A percentile compares a stretch with the other conserved stretches of the same genome.
These are phyloP conservation scores for Cheilosia vernalis DNA, from an alignment of 2,888 invertebrate genomes.

Conservation along the genomic window DNA sequence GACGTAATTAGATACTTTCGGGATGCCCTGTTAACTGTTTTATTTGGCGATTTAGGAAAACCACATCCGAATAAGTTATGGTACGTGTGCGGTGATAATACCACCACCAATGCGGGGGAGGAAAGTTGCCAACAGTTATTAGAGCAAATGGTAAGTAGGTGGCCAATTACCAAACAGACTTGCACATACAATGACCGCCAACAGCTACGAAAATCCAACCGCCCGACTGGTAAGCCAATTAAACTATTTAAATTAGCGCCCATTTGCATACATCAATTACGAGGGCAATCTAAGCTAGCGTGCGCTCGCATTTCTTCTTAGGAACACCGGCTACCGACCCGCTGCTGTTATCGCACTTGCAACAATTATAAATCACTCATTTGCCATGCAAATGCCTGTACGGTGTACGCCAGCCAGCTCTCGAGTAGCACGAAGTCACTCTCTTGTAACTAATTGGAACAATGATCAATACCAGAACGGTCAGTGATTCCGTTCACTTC, in stretches of 20 bases:
- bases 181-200: not conserved
- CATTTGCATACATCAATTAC: slow-evolving; percentile 58
- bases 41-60: slow-evolving; percentile 31
- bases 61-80: slow-evolving; percentile 4
- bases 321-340: slow-evolving; percentile 16
- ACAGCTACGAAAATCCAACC: not conserved
- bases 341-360: slow-evolving; percentile 52
- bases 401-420: slow-evolving; percentile 15
- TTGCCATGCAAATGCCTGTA: slow-evolving; percentile 61
- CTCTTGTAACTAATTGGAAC: slow-evolving; percentile 70
- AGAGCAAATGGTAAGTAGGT: slow-evolving; percentile 5
- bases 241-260: slow-evolving; percentile 16
- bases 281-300: slow-evolving; percentile 49
- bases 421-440: slow-evolving; percentile 54
- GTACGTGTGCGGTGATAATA: slow-evolving; percentile 49
- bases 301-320: slow-evolving; percentile 37
- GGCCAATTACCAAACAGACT: not conserved
- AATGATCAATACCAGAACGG: slow-evolving; percentile 75
- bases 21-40: slow-evolving; percentile 49
- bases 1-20: slow-evolving; percentile 53
- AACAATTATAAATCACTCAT: slow-evolving; percentile 72
- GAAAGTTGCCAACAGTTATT: slow-evolving; percentile 1
- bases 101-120: not conserved
- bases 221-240: slow-evolving; percentile 17
- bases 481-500: slow-evolving; percentile 65